Evolutionary conservation across 2,113 vertebrate genomes (phyloP), one percentile per base, ranked within the genome.

Genomic region (Brienomyrus brachyistius): DNA sequence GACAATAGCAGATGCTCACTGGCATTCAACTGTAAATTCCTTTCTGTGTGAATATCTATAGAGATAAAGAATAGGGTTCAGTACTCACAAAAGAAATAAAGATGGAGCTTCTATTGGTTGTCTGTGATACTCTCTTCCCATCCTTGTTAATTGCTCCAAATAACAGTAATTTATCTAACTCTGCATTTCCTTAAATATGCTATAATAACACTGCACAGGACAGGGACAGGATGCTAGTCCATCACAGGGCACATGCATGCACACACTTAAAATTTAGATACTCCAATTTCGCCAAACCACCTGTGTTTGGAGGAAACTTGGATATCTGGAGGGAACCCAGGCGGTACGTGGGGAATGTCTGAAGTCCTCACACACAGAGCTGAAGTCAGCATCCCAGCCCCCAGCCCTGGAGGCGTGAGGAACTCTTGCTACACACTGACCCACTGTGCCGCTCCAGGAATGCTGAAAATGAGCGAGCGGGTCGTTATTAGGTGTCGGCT

Each of bases 1-100:
- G 87, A 66, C 54, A 66, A 66, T 43, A 62, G 54, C 54, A 13
- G 87, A n/a, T 88, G 27, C 87, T 88, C 56, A 45, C 19, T 40
- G 19, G 35, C 87, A 88, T 88, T 88, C 54, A 40, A 2, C 35
- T 88, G 17, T 35, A 54, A 54, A 52, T 31, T 87, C 85, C n/a
- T 35, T 87, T 87, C 85, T 54, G 74, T 80, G 31, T 48, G 85
- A 35, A 54, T 87, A 54, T 87, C 82, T 84, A 48, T 50, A 54
- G 85, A 17, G 27, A 87, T 35, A 7, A 80, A 80, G 74, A 40
- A 87, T 35, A 54, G 27, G 10, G 85, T 54, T 54, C 35, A 54
- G 85, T 7, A 56, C 6, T 13, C 4, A 54, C 85, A 52, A 84
- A 87, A 17, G 31, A 40, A 56, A 23, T 84, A 47, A 84, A 48